Base-by-base conservation (phyloP, 2,113 vertebrate species). In the Calyptommatus sinebrachiatus region DNA sequence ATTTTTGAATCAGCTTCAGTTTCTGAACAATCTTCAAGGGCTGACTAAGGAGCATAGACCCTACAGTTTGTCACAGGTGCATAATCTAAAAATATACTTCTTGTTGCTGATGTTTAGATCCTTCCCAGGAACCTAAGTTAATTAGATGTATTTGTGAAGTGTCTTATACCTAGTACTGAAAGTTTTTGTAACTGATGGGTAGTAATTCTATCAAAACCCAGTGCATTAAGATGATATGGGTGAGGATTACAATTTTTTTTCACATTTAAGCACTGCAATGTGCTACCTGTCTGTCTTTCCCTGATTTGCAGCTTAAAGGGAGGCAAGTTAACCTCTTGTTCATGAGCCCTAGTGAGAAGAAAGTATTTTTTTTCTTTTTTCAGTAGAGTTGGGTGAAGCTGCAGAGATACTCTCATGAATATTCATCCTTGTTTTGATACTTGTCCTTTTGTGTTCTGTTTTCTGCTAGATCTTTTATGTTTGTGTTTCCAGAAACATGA, bases 401-500 rank as follows among this genome's bases (percentile, higher is more conserved):
- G 78, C 6, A 9, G 11, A 28, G 70, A 74, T 48, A 82, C 14
- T 4, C 20, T 50, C 31, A 22, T 65, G 31, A 71, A 83, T 29
- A 29, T 78, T 89, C 10, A 16, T 83, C 41, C 50, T 20, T 69
- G 53, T 74, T 68, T 83, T 78, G 70, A 68, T 53, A 67, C 7
- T 65, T 45, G 9, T 81, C 31, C 1, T 83, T 78, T 79, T 20
- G 31, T 81, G n/a, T 48, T 18, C 5, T 65, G 41, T 22, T 71
- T 76, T 84, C 74, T 82, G 77, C 28, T 4, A 26, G 20, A 80
- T 6, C 7, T 81, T 80, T 21, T 68, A 57, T 71, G 69, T 73
- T 53, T 76, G 50, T 16, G 79, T 86, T 88, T 82, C 71, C 26
- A 24, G 24, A 77, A 76, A 62, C 26, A 67, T 62, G 46, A 21